These are phyloP conservation scores for Spheniscus humboldti DNA, from an alignment of 2,797 vertebrate species.

Conservation along the genomic window DNA sequence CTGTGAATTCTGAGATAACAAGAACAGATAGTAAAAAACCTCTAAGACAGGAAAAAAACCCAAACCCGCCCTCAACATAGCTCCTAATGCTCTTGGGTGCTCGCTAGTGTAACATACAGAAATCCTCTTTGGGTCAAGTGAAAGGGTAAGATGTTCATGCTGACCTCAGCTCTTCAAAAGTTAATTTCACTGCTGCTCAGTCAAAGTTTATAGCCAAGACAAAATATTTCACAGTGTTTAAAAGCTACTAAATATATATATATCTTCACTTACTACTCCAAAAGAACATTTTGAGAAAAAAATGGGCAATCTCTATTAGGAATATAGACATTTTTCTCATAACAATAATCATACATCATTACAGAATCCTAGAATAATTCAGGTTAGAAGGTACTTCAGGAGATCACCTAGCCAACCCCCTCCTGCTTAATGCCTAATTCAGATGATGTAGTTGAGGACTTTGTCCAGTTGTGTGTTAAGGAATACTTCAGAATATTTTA, in stretches of 20 bases:
- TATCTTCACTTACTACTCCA: background rate
- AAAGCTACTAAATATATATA: background rate
- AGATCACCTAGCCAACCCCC: background rate
- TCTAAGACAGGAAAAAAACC: background rate
- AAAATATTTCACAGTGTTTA: background rate
- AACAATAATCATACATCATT: background rate
- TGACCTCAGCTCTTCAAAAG: background rate
- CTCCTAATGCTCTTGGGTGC: background rate
- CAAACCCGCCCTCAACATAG: background rate
- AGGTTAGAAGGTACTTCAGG: background rate
- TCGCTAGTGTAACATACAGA: background rate
- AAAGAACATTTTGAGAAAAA: background rate
- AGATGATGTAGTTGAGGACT: background rate
- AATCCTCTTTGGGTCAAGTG: background rate
- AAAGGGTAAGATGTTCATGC: background rate
- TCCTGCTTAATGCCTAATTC: background rate
- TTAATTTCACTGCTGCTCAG: background rate
- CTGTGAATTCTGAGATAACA: background rate
- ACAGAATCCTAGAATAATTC: background rate
- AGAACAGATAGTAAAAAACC: background rate
- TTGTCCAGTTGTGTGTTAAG: background rate
- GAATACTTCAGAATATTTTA: background rate
- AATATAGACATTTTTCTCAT: background rate
- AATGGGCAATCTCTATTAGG: background rate
- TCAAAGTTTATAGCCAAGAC: background rate